Evolutionary conservation across 2,888 invertebrate genomes (phyloP), one percentile per base, ranked within the genome.

Genomic region (Tromatobia lineatoria): DNA sequence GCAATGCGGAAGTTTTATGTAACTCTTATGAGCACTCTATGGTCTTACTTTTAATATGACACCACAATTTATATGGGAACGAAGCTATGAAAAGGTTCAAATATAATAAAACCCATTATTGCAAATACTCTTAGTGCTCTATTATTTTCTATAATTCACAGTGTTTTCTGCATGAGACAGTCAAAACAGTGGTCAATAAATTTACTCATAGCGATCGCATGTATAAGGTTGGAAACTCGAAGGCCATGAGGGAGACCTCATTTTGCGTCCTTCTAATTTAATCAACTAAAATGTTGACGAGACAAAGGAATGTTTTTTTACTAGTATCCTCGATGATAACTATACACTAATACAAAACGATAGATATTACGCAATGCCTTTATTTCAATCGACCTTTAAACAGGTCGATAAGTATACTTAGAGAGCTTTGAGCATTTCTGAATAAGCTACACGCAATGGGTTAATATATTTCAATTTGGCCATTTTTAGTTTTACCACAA

Each of bases 391-490:
- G 25, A 15, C 29, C 57, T 54, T n/a, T n/a, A n/a, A n/a, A n/a
- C n/a, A n/a, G n/a, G 20, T 18, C 18, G 13, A 18, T 50, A 2
- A 18, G 15, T 1, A 11, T 34, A 7, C 0, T 7, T 61, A 7
- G 15, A n/a, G 7, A 2, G 3, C 4, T 61, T 34, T n/a, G 6
- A n/a, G 29, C n/a, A 34, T 34, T 34, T 34, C 34, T 29, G 34
- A n/a, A 61, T 34, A 61, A n/a, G 34, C 34, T 34, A 18, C 8
- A 61, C 18, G 18, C 18, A 61, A 61, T 61, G 34, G 18, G 8
- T 61, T 34, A 34, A 34, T 61, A 8, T 34, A 34, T 61, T 29
- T 57, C 15, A 61, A 61, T 61, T 61, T 34, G 6, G 8, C n/a
- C 6, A 34, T 61, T 34, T n/a, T 34, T 29, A 10, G 20, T 34